Base-by-base conservation (phyloP, 1,140 invertebrate genomes). In the Vanessa tameamea region DNA sequence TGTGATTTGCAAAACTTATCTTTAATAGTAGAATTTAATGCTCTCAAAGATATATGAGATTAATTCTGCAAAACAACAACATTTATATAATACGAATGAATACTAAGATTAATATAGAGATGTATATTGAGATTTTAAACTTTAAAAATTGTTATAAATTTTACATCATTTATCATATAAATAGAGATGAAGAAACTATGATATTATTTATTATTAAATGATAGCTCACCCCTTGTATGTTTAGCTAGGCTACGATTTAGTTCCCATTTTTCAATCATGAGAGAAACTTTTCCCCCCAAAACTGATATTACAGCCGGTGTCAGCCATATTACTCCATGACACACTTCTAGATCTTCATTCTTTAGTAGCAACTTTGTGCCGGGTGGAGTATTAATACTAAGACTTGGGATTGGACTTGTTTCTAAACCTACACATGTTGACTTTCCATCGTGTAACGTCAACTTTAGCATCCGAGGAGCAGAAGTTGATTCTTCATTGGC, bases 191-290 rank as follows among this genome's bases (percentile, higher is more conserved):
- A 4, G 26, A 31, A 31, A 31, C 6, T 31, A 31, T 31, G 26
- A 1, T 31, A 31, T 2, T 31, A 31, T 31, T 31, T 31, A 31
- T 3, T 31, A 31, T 31, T 31, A 31, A 53, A 61, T 61, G 13
- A 43, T 15, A 20, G 59, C 67, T 20, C 47, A 93, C 94, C 94
- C 90, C 95, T 94, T 76, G 94, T 96, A 81, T 96, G 96, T 77
- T 95, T 95, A 5, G 96, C 95, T 69, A 98, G 93, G 92, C 95
- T 96, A 88, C 96, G 95, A 78, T 97, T 96, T 26, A 98, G 87
- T 87, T 98, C 96, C 97, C 97, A 98, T 88, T 97, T 98, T 83
- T 98, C 97, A 73, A 97, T 95, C 80, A 99, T 93, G 78, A 94
- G 94, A n/a, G 95, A 92, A 0, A 99, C 98, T 79, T 95, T 95